Evolutionary conservation across 23 tunicate species (phyloP).

Genomic region (Ascidia mentula): DNA sequence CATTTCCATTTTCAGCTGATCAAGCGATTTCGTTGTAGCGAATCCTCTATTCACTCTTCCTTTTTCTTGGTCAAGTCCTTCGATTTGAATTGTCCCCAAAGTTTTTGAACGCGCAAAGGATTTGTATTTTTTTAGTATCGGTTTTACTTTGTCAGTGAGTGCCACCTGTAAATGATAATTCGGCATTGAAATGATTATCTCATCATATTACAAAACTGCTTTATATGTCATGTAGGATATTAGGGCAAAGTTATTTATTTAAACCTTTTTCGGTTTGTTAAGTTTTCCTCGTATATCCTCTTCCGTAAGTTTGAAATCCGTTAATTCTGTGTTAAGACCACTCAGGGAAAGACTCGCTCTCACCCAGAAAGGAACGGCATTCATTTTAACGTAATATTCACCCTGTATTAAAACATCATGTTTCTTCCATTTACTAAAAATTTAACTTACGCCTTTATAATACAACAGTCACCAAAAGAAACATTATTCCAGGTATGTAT

Average conservation of each 20-base stretch:
- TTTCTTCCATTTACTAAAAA: too few species aligned
- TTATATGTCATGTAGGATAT: too few species aligned
- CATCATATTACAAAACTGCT: too few species aligned
- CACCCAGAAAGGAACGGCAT: slow-evolving; percentile 50
- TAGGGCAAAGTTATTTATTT: too few species aligned
- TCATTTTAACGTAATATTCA: slow-evolving; percentile 9
- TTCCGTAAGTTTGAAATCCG: slow-evolving; percentile 25
- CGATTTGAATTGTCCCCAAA: neutral
- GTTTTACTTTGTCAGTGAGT: neutral
- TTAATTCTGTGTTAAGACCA: slow-evolving; percentile 23
- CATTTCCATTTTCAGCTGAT: too few species aligned
- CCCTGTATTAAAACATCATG: slow-evolving; percentile 41
- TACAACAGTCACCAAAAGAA: too few species aligned
- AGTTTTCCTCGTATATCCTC: neutral
- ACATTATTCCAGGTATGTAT: too few species aligned
- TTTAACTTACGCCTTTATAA: too few species aligned
- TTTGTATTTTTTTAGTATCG: neutral
- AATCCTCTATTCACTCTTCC: neutral
- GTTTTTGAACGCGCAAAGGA: neutral
- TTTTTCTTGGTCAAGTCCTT: neutral
- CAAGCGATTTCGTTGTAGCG: neutral
- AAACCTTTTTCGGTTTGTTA: neutral
- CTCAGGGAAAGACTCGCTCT: slow-evolving; percentile 36
- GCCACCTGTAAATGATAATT: too few species aligned
- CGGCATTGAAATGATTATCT: too few species aligned